A percentile compares a stretch with the other conserved stretches of the same genome.
Evolutionary conservation across 1,140 invertebrate genomes (phyloP).

Genomic region (Calosoma granatense): DNA sequence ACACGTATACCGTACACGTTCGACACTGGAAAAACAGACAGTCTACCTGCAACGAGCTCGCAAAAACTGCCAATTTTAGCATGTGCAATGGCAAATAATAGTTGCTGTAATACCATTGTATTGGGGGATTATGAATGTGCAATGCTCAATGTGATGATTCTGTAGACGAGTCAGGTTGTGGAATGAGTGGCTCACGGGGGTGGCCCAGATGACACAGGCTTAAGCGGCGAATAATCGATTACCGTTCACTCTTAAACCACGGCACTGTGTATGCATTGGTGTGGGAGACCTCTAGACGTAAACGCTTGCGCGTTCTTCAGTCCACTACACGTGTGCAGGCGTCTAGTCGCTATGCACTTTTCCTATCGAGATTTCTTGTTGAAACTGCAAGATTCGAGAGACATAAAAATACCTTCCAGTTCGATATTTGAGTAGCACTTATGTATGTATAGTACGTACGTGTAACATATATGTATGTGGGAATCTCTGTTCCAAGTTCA

Average conservation of each 20-base stretch:
- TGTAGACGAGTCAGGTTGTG: no score
- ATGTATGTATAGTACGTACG: no score
- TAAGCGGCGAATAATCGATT: neutral
- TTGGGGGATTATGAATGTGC: no score
- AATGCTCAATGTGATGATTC: no score
- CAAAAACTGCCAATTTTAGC: no score
- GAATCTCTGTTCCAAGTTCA: neutral
- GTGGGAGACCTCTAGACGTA: neutral
- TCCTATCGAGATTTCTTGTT: neutral
- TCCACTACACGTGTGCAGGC: neutral
- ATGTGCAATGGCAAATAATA: no score
- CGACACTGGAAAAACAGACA: no score
- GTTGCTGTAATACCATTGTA: no score
- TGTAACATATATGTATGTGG: no score
- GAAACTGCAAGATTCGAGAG: neutral
- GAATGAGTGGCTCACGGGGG: no score
- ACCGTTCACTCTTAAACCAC: slow-evolving; percentile 3
- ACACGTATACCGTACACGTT: no score
- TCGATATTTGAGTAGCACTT: neutral
- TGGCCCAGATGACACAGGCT: neutral
- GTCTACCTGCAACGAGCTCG: no score
- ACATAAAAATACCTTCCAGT: neutral
- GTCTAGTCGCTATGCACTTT: neutral
- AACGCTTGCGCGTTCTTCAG: neutral
- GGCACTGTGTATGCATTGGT: neutral